A percentile compares a stretch with the other conserved stretches of the same genome.
These are phyloP conservation scores for Motacilla alba DNA, from an alignment of 2,113 vertebrate species.

Conservation along the genomic window DNA sequence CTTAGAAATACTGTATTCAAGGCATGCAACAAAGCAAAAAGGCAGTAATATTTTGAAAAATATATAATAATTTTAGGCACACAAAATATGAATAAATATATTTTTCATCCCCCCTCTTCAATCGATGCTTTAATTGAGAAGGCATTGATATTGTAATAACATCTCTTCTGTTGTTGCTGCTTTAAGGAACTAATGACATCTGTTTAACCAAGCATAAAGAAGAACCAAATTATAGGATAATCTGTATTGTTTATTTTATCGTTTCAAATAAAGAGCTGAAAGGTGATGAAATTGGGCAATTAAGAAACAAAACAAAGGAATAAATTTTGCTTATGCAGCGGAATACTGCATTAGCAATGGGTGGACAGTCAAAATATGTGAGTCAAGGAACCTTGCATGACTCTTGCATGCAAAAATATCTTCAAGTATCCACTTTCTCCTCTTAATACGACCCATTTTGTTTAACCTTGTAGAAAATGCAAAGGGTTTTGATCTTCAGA, in stretches of 20 bases:
- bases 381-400: not conserved
- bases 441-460: not conserved
- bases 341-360: not conserved
- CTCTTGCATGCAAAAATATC: not conserved
- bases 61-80: not conserved
- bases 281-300: not conserved
- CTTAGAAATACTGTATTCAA: not conserved
- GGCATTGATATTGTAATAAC: not conserved
- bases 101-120: not conserved
- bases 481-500: not conserved
- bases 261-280: not conserved
- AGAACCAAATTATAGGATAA: not conserved
- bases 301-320: not conserved
- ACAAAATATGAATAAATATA: not conserved
- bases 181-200: not conserved
- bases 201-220: not conserved
- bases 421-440: not conserved
- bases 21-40: not conserved
- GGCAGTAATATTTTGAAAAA: not conserved
- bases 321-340: not conserved
- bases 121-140: not conserved
- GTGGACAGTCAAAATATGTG: fast-evolving
- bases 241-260: not conserved
- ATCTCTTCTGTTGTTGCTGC: not conserved
- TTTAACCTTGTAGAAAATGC: not conserved